Evolutionary conservation across 2,797 vertebrate species (phyloP).

Genomic region (Arremon brunneinucha): DNA sequence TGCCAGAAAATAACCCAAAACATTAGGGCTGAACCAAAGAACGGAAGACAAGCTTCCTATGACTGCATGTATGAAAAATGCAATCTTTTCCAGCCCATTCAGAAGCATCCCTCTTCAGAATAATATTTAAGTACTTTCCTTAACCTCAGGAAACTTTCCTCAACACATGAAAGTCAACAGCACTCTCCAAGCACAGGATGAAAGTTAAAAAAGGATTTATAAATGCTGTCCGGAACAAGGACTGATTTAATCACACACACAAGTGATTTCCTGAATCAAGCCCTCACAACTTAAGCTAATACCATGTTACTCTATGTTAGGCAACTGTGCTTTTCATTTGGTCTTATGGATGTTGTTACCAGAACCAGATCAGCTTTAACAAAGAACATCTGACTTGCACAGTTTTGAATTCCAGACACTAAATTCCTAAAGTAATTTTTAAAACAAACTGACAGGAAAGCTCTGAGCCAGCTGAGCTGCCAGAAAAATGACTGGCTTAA

Average conservation of each 20-base stretch:
- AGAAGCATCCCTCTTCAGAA: background rate
- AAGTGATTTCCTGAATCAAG: slow-evolving; percentile 30
- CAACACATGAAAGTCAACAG: background rate
- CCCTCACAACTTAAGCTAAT: background rate
- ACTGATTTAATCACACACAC: background rate
- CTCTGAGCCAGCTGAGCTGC: background rate
- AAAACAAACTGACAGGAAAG: background rate
- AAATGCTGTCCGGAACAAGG: background rate
- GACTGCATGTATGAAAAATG: background rate
- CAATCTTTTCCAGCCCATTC: background rate
- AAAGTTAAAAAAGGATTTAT: background rate
- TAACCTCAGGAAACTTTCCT: background rate
- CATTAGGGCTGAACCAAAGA: background rate
- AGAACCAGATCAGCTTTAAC: slow-evolving; percentile 31
- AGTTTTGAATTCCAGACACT: slow-evolving; percentile 5
- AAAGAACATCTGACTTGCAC: slow-evolving; percentile 17
- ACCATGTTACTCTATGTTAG: background rate
- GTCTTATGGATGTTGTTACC: background rate
- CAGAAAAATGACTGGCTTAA: slow-evolving; percentile 5
- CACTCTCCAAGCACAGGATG: background rate
- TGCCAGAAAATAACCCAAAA: background rate
- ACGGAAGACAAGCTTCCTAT: background rate
- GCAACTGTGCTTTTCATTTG: background rate
- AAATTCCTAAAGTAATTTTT: slow-evolving; percentile 4
- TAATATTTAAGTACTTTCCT: background rate